These are phyloP conservation scores for Sylvia atricapilla DNA, from an alignment of 2,113 vertebrate genomes.

Conservation along the genomic window DNA sequence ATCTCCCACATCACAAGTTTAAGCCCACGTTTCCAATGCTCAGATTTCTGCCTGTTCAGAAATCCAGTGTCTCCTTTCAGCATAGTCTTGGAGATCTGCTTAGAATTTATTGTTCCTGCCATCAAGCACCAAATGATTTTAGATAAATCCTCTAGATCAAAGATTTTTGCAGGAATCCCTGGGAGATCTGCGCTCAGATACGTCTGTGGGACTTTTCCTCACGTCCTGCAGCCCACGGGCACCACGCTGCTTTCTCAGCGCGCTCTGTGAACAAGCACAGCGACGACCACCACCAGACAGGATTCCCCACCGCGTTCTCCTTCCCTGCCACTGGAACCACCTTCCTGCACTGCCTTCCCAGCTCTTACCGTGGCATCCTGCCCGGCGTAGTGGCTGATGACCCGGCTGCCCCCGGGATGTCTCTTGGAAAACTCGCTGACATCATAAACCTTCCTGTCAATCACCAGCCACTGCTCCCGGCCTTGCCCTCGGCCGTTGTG, in stretches of 20 bases:
- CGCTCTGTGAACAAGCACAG: background rate
- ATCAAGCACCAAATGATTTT: background rate
- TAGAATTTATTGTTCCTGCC: background rate
- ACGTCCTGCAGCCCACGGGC: background rate
- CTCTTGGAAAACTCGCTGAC: conserved; percentile 57
- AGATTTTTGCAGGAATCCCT: background rate
- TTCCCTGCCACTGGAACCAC: background rate
- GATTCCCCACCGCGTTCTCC: background rate
- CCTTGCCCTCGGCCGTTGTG: background rate
- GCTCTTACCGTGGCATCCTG: conserved; percentile 76
- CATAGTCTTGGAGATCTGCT: background rate
- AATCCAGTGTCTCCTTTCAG: background rate
- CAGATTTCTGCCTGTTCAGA: background rate
- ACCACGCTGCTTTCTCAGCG: background rate
- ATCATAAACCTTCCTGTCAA: conserved; percentile 78
- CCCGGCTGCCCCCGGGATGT: conserved; percentile 74
- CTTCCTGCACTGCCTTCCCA: background rate
- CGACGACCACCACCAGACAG: background rate
- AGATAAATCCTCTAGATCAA: background rate
- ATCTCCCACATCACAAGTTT: background rate
- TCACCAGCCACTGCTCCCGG: conserved; percentile 73
- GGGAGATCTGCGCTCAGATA: background rate
- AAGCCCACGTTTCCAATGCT: background rate
- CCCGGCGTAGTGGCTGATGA: conserved; percentile 76
- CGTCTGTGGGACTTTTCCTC: background rate